phyloP scores from a whole-genome alignment of 2,888 invertebrate species.

The Ariolimax columbianus region DNA sequence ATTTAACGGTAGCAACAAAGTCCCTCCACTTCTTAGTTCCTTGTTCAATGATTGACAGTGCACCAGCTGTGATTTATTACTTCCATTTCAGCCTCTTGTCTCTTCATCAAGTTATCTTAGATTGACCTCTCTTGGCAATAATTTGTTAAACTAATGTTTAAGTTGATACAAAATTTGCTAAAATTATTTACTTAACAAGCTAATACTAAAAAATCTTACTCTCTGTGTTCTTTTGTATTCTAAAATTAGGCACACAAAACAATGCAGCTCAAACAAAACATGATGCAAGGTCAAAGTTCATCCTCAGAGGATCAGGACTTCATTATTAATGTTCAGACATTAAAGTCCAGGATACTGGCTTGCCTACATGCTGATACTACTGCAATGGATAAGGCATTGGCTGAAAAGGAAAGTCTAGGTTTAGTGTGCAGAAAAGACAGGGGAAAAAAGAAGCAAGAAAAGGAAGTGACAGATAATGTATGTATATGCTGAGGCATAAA shows the following conservation, averaged over 20 bases:
- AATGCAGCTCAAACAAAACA: background rate
- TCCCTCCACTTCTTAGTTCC: too few species aligned
- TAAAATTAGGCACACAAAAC: background rate
- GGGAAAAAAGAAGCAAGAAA: constrained; percentile 23
- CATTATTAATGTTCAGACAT: constrained; percentile 71
- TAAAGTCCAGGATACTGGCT: constrained; percentile 69
- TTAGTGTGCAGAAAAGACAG: constrained; percentile 53
- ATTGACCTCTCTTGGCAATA: too few species aligned
- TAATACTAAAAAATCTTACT: too few species aligned
- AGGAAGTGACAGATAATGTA: constrained; percentile 9
- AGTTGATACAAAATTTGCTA: too few species aligned
- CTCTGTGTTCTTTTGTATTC: background rate
- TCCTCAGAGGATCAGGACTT: constrained; percentile 57
- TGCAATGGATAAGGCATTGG: constrained; percentile 65
- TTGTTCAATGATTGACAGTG: too few species aligned
- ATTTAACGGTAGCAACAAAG: too few species aligned
- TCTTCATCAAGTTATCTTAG: too few species aligned
- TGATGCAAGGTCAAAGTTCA: background rate
- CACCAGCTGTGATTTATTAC: too few species aligned
- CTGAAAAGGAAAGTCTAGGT: constrained; percentile 8
- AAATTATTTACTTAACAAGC: too few species aligned
- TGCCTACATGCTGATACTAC: constrained; percentile 69
- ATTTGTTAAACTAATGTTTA: too few species aligned
- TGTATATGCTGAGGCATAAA: background rate
- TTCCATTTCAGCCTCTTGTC: too few species aligned